Conservation (phyloP, 2,797 vertebrate genomes). For the Spinus olivaceus region DNA sequence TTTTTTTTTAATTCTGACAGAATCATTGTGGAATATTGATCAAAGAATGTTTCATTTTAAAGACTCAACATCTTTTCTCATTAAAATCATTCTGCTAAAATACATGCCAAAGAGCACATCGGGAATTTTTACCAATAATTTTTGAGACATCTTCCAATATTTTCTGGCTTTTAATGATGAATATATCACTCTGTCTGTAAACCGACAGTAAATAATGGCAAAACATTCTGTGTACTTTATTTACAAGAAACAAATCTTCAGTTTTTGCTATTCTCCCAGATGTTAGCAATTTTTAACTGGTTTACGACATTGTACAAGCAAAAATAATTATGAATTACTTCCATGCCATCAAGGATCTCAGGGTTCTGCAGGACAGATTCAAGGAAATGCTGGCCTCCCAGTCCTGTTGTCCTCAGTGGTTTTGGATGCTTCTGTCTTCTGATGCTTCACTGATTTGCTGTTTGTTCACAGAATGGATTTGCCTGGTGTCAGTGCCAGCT, state of each 20-base stretch:
- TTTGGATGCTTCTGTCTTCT: not conserved
- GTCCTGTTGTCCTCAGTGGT: not conserved
- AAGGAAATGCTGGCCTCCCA: not conserved
- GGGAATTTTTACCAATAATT: not conserved
- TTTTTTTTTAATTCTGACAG: not conserved
- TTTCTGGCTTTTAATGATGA: not conserved
- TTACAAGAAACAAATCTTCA: not conserved
- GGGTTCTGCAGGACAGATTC: not conserved
- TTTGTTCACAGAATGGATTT: slow-evolving; percentile 2
- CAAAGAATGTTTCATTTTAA: not conserved
- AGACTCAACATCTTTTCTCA: not conserved
- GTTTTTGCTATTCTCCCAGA: not conserved
- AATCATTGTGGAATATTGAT: not conserved
- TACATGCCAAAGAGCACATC: not conserved
- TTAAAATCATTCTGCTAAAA: not conserved
- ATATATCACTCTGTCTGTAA: not conserved
- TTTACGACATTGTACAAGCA: not conserved
- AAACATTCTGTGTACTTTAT: not conserved
- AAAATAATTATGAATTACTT: not conserved
- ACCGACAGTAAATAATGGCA: not conserved
- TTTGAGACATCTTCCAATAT: not conserved
- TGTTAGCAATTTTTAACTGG: not conserved
- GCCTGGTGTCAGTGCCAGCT: not conserved
- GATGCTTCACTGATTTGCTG: not conserved
- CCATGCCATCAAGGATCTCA: accelerated